Evolutionary conservation across 2,797 vertebrate species (phyloP), one percentile per base, ranked within the genome.

Genomic region (Gallinago nigripennis): DNA sequence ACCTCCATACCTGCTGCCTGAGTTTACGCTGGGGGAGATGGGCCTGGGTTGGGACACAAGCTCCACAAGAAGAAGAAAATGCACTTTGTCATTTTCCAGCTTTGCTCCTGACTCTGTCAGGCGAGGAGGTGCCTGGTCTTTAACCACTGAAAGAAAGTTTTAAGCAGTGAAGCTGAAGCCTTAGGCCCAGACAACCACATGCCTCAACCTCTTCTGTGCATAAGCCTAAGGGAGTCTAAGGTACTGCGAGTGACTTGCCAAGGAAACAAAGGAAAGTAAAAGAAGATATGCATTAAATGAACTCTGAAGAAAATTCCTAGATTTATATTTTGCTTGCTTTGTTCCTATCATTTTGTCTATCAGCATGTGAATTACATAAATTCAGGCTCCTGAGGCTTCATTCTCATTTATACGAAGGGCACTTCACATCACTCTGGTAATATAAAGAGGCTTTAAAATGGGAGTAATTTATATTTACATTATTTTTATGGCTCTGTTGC

Each of bases 391-490:
- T 11, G 28, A 83, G 72, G 41, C 76, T 79, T 88, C 56, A 37
- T 79, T 86, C 65, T 81, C 39, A 41, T 88, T 82, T 79, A 45
- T 56, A 35, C 56, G 73, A 80, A 79, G 48, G 72, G 31, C 73
- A 82, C 80, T 94, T 86, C 80, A 80, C 48, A 84, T 91, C 66
- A 79, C 23, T 92, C 77, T 80, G 66, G 48, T 79, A 63, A 84
- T 73, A 70, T 35, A 79, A 88, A 86, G 73, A 90, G 51, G 70
- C 66, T 76, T 94, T 92, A 91, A 90, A 95, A 63, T 0, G 3
- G 35, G 58, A 66, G 28, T 88, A 84, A 95, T 94, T 96, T 94
- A 57, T 94, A 88, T 94, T 96, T 92, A 82, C 70, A 61, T 92
- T 91, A 90, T 82, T 91, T 95, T 96, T 92, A 95, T 92, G 86